Conservation (phyloP, 2,888 invertebrate species). For the Melanchra persicariae region DNA sequence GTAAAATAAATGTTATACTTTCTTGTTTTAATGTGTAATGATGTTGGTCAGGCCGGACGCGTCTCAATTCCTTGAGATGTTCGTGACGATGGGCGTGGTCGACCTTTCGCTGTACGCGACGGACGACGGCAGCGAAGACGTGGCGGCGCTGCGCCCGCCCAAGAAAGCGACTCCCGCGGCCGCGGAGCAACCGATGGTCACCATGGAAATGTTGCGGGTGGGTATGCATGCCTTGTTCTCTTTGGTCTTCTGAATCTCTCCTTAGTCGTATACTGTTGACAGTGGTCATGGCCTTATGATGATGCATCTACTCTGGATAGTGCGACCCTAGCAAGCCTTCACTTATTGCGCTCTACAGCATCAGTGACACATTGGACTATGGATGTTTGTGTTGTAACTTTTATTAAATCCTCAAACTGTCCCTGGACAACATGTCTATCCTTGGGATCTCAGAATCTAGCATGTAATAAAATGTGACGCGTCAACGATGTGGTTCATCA, state of each 20-base stretch:
- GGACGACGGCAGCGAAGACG: conserved; percentile 70
- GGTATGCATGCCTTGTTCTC: not conserved
- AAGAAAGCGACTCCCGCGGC: accelerated
- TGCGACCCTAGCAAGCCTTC: too few relatives aligned
- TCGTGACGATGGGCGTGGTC: conserved; percentile 84
- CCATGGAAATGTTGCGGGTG: not conserved
- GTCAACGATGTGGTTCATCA: not conserved
- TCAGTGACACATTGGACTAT: too few relatives aligned
- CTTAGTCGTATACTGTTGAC: too few relatives aligned
- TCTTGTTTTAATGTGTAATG: not conserved
- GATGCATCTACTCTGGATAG: too few relatives aligned
- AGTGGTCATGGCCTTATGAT: too few relatives aligned
- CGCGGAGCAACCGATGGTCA: not conserved
- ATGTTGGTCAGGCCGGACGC: conserved; percentile 62
- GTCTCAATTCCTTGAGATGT: conserved; percentile 81
- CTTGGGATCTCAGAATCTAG: not conserved
- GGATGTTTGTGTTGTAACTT: too few relatives aligned
- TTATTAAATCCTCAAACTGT: too few relatives aligned
- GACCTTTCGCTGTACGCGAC: conserved; percentile 78
- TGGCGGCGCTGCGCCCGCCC: conserved; percentile 70
- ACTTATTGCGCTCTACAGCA: too few relatives aligned
- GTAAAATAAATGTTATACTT: too few relatives aligned
- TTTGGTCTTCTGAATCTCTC: too few relatives aligned
- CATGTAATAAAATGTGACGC: not conserved
- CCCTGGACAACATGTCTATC: too few relatives aligned